Evolutionary conservation across 2,888 invertebrate species (phyloP), one percentile per base, ranked within the genome.

Genomic region (Seira musarum): DNA sequence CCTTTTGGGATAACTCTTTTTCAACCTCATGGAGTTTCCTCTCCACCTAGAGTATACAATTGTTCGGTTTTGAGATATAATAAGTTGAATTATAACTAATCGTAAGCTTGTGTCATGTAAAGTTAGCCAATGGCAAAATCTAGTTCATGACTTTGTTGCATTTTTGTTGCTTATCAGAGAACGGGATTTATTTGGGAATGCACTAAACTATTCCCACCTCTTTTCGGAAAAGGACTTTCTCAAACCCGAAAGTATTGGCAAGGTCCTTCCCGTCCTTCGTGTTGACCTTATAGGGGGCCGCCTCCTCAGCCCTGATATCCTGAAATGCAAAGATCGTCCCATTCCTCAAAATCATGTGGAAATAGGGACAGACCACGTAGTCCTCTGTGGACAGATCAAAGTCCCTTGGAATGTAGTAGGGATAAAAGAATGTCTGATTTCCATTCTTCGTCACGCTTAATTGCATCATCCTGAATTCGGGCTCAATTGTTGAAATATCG

Each of bases 391-490:
- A 71, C 10, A 84, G 22, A 46, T 84, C 80, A 25, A 80, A 46
- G 22, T 83, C 81, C 25, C 71, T 83, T 0, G 85, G 85, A 63
- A 85, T 80, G 49, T 84, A 85, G 66, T 85, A 85, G 0, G 85
- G 85, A 69, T 85, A 85, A 70, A 84, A 85, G 46, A 74, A 80
- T 15, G 84, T 69, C 40, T 80, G 61, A 63, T 84, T 83, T 10
- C 83, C 82, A 70, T 82, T 80, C 49, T 84, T 84, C 10, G 73
- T 35, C 1, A 85, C 63, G 15, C 69, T 80, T 0, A 85, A 25
- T 53, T 85, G 84, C 84, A 85, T 84, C 84, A 84, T 83, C 60
- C 82, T 63, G 35, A 81, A 83, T 15, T 84, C 82, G 1, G 84
- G 84, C 22, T 85, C 85, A 17, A 85, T 83, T 8, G 85, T 84